Evolutionary conservation across 53 echinoderm and acorn worm genomes (phyloP).

Genomic region (Luidia sarsii): DNA sequence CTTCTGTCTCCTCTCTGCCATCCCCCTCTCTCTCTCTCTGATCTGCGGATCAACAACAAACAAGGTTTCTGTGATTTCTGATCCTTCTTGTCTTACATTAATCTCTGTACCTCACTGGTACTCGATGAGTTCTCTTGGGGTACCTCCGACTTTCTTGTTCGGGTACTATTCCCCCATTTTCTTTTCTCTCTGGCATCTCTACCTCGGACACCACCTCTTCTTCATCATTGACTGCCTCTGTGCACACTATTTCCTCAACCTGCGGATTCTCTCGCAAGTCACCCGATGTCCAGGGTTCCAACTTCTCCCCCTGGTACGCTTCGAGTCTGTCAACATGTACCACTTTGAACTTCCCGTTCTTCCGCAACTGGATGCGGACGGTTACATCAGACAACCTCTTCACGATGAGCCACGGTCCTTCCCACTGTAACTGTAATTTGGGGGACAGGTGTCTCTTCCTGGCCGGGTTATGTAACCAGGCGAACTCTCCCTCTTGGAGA

Average conservation of each 20-base stretch:
- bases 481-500: background rate
- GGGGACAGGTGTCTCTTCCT: background rate
- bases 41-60: background rate
- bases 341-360: background rate
- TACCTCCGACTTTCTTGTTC: background rate
- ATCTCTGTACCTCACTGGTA: conserved; percentile 3
- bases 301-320: background rate
- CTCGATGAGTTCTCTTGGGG: background rate
- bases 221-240: background rate
- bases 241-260: background rate
- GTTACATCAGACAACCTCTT: conserved; percentile 14
- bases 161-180: background rate
- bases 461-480: background rate
- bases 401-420: background rate
- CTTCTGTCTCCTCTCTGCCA: background rate
- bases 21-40: background rate
- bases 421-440: background rate
- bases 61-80: too few relatives aligned
- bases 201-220: background rate
- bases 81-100: too few relatives aligned
- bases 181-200: background rate
- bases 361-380: background rate
- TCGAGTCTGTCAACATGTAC: background rate
- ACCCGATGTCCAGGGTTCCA: background rate
- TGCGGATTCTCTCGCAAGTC: background rate